Evolutionary conservation across 92 coral and sea anemone genomes (phyloP).

Genomic region (Chrysogorgia sp.): DNA sequence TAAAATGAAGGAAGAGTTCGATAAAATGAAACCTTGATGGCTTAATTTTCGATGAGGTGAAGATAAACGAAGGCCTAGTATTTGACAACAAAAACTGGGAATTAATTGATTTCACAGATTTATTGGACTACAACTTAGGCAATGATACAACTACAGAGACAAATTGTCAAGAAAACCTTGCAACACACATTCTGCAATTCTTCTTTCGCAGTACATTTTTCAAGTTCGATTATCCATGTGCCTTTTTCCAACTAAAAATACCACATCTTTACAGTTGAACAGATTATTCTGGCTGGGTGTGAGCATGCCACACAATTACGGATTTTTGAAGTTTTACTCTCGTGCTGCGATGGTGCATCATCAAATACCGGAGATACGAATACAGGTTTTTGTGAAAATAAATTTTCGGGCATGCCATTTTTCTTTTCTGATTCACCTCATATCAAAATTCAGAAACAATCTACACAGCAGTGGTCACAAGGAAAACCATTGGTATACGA

Average conservation of each 20-base stretch:
- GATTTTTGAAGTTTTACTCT: conserved; percentile 42
- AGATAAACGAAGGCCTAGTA: conserved; percentile 60
- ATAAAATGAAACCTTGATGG: conserved; percentile 54
- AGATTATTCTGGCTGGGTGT: conserved; percentile 34
- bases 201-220: too few relatives aligned
- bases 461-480: conserved; percentile 28
- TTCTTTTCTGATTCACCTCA: conserved; percentile 34
- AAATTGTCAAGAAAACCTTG: conserved; percentile 19
- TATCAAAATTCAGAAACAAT: conserved; percentile 36
- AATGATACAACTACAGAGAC: not conserved
- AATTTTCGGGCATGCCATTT: conserved; percentile 30
- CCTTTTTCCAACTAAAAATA: conserved; percentile 29
- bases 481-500: conserved; percentile 34
- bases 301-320: conserved; percentile 39
- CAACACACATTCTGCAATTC: too few relatives aligned
- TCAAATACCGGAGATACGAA: conserved; percentile 7
- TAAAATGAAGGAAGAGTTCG: conserved; percentile 50
- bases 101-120: conserved; percentile 62
- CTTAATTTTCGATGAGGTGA: conserved; percentile 62
- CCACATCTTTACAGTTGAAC: conserved; percentile 17
- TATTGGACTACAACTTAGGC: conserved; percentile 45
- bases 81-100: conserved; percentile 61
- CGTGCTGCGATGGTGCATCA: conserved; percentile 50
- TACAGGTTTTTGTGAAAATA: not conserved
- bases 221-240: conserved; percentile 44